Evolutionary conservation across 2,888 invertebrate genomes (phyloP).

Genomic region (Schizotus pectinicornis): DNA sequence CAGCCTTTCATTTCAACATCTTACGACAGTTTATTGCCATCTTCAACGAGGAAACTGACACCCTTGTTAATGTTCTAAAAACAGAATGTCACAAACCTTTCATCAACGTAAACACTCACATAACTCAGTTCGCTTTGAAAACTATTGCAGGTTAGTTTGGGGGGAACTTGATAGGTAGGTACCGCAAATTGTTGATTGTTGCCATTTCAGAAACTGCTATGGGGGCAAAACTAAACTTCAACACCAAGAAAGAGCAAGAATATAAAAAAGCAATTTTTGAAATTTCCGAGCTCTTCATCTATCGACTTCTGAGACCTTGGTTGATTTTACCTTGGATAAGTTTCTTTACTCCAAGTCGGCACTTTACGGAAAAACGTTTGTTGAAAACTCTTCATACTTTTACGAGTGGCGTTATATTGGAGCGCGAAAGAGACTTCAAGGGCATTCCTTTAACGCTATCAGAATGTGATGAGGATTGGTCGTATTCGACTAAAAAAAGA

Average conservation of each 20-base stretch:
- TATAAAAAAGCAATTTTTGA: slow-evolving; percentile 32
- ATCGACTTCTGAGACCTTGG: slow-evolving; percentile 37
- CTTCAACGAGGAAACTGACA: slow-evolving; percentile 39
- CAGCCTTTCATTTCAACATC: slow-evolving; percentile 45
- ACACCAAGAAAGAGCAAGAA: slow-evolving; percentile 25
- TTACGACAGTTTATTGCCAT: slow-evolving; percentile 38
- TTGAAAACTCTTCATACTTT: slow-evolving; percentile 24
- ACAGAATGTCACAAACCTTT: neutral
- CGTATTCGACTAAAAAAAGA: slow-evolving; percentile 54
- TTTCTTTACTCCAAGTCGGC: slow-evolving; percentile 13
- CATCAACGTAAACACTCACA: slow-evolving; percentile 5
- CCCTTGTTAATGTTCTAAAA: slow-evolving; percentile 26
- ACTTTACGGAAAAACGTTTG: neutral
- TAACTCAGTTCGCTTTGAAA: slow-evolving; percentile 50
- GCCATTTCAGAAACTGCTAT: slow-evolving; percentile 37
- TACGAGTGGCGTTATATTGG: slow-evolving; percentile 25
- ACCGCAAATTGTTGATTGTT: neutral
- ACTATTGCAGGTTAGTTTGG: slow-evolving; percentile 63
- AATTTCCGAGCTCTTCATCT: slow-evolving; percentile 36
- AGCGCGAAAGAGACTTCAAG: slow-evolving; percentile 33
- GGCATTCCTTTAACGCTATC: slow-evolving; percentile 6
- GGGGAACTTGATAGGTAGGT: neutral
- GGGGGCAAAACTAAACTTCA: slow-evolving; percentile 28
- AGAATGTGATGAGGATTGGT: slow-evolving; percentile 17
- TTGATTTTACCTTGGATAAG: neutral